phyloP scores from a whole-genome alignment of 2,797 vertebrate species.

The Clarias pachynema region DNA sequence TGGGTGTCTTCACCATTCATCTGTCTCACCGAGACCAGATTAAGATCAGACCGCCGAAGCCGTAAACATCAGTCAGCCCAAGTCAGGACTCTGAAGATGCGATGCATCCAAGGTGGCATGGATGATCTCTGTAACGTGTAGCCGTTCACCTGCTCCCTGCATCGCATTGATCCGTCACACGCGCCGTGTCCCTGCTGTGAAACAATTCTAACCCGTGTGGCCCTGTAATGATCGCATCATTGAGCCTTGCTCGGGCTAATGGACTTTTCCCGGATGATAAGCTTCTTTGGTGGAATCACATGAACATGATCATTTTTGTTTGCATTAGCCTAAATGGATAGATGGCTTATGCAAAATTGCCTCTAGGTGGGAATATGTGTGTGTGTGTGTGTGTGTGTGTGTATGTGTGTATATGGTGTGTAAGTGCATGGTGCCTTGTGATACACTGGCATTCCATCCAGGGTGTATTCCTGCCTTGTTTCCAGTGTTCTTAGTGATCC shows the following conservation, averaged over 20 bases:
- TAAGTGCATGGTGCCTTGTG: not conserved
- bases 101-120: not conserved
- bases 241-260: not conserved
- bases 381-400: not conserved
- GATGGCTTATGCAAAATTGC: not conserved
- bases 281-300: not conserved
- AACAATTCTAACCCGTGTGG: not conserved
- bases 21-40: not conserved
- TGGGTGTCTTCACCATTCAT: not conserved
- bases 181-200: not conserved
- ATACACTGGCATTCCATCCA: not conserved
- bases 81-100: not conserved
- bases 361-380: not conserved
- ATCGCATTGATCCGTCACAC: not conserved
- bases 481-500: not conserved
- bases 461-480: not conserved
- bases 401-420: not conserved
- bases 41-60: not conserved
- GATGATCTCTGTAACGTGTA: not conserved
- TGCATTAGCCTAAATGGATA: not conserved
- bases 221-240: not conserved
- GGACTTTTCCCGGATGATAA: not conserved
- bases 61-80: not conserved
- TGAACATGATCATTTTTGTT: not conserved
- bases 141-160: not conserved